Base-by-base conservation (phyloP, 2,113 vertebrate species). In the Delphinapterus leucas region DNA sequence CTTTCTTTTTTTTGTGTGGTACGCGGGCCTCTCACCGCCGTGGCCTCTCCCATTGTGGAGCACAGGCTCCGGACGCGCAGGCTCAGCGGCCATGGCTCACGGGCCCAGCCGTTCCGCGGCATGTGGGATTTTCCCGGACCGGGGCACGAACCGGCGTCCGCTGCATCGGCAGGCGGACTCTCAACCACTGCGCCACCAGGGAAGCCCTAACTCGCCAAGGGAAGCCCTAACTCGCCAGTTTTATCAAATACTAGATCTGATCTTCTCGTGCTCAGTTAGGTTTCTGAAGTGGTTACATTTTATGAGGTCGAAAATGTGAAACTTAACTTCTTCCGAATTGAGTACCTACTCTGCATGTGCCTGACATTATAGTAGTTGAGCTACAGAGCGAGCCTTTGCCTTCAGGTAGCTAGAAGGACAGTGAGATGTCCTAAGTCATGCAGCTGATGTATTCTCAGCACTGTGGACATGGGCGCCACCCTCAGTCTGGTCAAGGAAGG, bases 271-370 rank as follows among this genome's bases (percentile, higher is more conserved):
- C 28, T 85, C 36, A 84, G 33, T 77, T 93, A 20, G 36, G 13
- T 93, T 93, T 90, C 74, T 87, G 33, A 96, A 84, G 68, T 81
- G 36, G 31, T 83, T 86, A 15, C 8, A 13, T 79, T 88, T 58
- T 44, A 76, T 38, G 44, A 71, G 61, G 61, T 67, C 55, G 65
- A 93, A 73, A 49, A 82, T 68, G 28, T 63, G 65, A 73, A 88
- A 23, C 33, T 31, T 49, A 25, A 17, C 53, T 85, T 83, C 38
- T 76, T 76, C 49, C 33, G 41, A 84, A 94, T 5, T 23, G 26
- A 81, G 26, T 26, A n/a, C 49, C 44, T 60, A 2, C 31, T 31
- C 13, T 36, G 14, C 14, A 2, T 25, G 12, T 25, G 6, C 44
- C n/a, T 85, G 58, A 61, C 1, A 1, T 73, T 53, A 31, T 18